Conservation (phyloP, 2,888 invertebrate species). For the Sphecodes monilicornis region DNA sequence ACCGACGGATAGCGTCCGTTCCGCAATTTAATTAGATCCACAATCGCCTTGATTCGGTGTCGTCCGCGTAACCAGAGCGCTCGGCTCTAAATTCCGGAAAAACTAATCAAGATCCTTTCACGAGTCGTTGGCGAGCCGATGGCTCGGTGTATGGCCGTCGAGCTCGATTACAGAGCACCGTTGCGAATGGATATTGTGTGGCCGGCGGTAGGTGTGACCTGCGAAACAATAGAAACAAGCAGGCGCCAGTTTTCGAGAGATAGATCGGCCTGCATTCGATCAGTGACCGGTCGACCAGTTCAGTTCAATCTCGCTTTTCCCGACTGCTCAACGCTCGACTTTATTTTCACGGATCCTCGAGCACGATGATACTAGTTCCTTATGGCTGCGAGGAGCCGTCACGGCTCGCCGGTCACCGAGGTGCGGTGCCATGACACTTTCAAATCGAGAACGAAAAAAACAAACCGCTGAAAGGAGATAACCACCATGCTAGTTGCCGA, state of each 20-base stretch:
- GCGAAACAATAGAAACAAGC: conserved; percentile 32
- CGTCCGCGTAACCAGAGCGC: neutral
- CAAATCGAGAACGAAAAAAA: neutral
- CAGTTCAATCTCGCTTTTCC: conserved; percentile 47
- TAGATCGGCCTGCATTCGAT: conserved; percentile 53
- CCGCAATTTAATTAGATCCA: conserved; percentile 6
- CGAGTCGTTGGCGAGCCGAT: conserved; percentile 4
- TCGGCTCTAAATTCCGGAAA: conserved; percentile 3
- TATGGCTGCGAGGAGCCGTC: conserved; percentile 20
- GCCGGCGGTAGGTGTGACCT: conserved; percentile 15
- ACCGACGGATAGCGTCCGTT: neutral
- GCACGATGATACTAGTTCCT: conserved; percentile 5
- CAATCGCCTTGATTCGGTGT: conserved; percentile 2
- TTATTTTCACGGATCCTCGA: neutral
- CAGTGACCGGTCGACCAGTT: neutral
- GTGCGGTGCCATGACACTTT: neutral
- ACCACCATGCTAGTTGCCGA: neutral
- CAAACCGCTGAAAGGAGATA: conserved; percentile 2
- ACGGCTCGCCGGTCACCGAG: neutral
- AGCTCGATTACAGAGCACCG: neutral
- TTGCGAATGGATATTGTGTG: conserved; percentile 1
- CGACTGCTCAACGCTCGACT: conserved; percentile 8
- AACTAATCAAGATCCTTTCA: conserved; percentile 8
- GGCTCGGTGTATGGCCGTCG: neutral
- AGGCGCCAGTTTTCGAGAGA: conserved; percentile 28